Base-by-base conservation (phyloP, 1,140 invertebrate genomes). In the Vanessa tameamea region DNA sequence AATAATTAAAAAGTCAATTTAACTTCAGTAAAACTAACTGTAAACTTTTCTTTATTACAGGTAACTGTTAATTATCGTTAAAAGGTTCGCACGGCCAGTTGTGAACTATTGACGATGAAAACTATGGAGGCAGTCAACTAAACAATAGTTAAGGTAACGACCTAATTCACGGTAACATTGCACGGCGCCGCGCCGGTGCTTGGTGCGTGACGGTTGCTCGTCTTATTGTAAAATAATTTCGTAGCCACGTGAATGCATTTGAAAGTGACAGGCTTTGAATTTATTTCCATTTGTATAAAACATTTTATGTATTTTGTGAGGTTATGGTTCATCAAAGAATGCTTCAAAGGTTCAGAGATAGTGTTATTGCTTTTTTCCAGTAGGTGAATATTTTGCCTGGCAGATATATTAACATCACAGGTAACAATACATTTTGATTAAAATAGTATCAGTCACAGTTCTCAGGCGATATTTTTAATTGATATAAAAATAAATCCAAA, bases 41-140 rank as follows among this genome's bases (percentile, higher is more conserved):
- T 9, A 14, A 70, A 61, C 68, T 70, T 70, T 63, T 47, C 47
- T 63, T 63, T 63, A 63, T 61, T 61, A 9, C 68, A 70, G 68
- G 68, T 70, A 70, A 63, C 57, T 23, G 9, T 61, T 61, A 63
- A 70, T 70, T 63, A 59, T 15, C 57, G 68, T 20, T 63, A 70
- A 70, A 70, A 61, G 67, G 53, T 69, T 61, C 23, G 37, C 13
- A 31, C 37, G 37, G 37, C 8, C 31, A 37, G 31, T 15, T 51
- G 14, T 14, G 48, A 57, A 23, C 55, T 23, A 48, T 20, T 15
- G 61, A 48, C 67, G n/a, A 15, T 37, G 57, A 16, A 37, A 70
- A 43, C 67, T 47, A 26, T 61, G 53, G 23, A 69, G 47, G 43
- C 11, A 20, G 0, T 9, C 53, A 61, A 69, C 67, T 55, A 15